phyloP scores from a whole-genome alignment of 2,888 invertebrate genomes.

The Theretra japonica region DNA sequence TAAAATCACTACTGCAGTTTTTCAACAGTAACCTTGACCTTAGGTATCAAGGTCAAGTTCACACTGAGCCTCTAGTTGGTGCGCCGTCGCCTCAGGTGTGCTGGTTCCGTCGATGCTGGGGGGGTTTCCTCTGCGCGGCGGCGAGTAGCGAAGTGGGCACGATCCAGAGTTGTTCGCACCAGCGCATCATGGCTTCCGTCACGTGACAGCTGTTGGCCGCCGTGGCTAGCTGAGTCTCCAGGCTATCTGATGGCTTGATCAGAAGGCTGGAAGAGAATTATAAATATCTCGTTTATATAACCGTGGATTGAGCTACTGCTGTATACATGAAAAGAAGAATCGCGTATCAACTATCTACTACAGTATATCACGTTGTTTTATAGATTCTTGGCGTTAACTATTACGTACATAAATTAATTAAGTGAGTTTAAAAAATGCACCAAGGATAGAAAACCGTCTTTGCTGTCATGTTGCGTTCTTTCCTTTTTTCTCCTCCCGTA shows the following conservation, averaged over 20 bases:
- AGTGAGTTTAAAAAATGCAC: no score
- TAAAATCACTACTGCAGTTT: conserved; percentile 37
- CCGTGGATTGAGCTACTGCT: no score
- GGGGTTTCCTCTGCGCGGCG: conserved; percentile 84
- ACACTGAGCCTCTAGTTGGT: conserved; percentile 30
- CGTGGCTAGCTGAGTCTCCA: conserved; percentile 91
- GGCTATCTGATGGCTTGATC: conserved; percentile 86
- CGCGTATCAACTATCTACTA: no score
- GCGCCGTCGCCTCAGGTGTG: conserved; percentile 59
- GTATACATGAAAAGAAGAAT: no score
- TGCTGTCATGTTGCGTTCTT: no score
- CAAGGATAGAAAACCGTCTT: no score
- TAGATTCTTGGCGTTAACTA: no score
- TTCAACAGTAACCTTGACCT: conserved; percentile 37
- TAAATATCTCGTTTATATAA: no score
- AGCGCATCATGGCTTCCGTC: conserved; percentile 92
- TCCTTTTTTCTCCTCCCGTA: no score
- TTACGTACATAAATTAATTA: no score
- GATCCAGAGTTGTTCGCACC: conserved; percentile 91
- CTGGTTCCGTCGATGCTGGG: conserved; percentile 63
- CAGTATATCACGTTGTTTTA: no score
- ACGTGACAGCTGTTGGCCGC: conserved; percentile 95
- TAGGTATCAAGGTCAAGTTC: conserved; percentile 36
- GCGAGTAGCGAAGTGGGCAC: conserved; percentile 88
- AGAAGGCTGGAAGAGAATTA: conserved; percentile 73